Percentiles rank a stretch among this genome's conserved stretches.
Conservation (phyloP, 2,113 vertebrate genomes). For the Romanogobio albipinnatus region DNA sequence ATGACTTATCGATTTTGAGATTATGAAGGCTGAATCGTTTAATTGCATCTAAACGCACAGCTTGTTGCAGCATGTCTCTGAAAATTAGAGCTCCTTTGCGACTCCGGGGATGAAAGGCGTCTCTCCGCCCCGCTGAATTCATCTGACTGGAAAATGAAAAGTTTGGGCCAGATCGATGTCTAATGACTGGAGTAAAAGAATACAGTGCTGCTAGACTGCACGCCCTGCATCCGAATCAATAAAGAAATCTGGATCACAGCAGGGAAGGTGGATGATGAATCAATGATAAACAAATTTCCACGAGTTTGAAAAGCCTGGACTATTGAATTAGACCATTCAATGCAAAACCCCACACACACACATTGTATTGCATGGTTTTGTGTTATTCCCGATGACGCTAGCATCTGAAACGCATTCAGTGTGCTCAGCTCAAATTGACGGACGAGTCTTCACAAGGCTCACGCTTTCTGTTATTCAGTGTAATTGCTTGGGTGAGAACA, state of each 20-base stretch:
- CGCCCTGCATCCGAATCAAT: conserved; percentile 75
- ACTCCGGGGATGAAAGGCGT: conserved; percentile 60
- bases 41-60: conserved; percentile 64
- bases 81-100: conserved; percentile 63
- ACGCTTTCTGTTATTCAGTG: conserved; percentile 17
- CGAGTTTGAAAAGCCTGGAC: conserved; percentile 71
- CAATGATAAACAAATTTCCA: conserved; percentile 81
- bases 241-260: conserved; percentile 73
- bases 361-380: neutral
- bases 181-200: conserved; percentile 77
- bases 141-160: conserved; percentile 72
- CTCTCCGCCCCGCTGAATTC: conserved; percentile 64
- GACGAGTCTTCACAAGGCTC: conserved; percentile 39
- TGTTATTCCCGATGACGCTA: neutral
- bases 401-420: conserved; percentile 25
- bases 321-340: conserved; percentile 76
- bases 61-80: conserved; percentile 53
- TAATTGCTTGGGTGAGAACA: conserved; percentile 36
- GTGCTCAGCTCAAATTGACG: conserved; percentile 42
- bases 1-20: conserved; percentile 60
- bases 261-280: conserved; percentile 67
- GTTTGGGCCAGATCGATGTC: conserved; percentile 74
- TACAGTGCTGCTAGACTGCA: conserved; percentile 72
- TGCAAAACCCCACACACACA: conserved; percentile 36
- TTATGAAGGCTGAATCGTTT: conserved; percentile 58